Percentiles rank a stretch among this genome's conserved stretches.
These are phyloP conservation scores for Brachionus angularis DNA, from an alignment of 1,140 invertebrate genomes.

Conservation along the genomic window DNA sequence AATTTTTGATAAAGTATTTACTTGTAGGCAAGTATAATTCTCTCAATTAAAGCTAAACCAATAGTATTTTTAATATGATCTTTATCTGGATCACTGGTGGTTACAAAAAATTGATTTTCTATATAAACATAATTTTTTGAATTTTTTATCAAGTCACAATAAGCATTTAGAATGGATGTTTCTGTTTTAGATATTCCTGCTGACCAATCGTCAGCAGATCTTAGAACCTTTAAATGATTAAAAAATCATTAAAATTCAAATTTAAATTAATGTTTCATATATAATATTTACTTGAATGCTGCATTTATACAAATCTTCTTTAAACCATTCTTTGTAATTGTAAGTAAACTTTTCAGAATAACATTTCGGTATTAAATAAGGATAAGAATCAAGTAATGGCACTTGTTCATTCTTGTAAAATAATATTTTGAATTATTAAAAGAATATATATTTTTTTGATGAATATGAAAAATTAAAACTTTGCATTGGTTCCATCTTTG, in stretches of 20 bases:
- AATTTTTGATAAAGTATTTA: conserved; percentile 7
- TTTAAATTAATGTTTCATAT: background rate
- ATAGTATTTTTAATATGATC: conserved; percentile 31
- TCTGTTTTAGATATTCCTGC: conserved; percentile 76
- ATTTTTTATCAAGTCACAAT: conserved; percentile 81
- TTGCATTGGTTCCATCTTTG: conserved; percentile 83
- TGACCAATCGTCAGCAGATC: conserved; percentile 87
- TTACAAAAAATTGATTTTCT: conserved; percentile 97
- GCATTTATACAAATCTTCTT: conserved; percentile 11
- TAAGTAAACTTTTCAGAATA: conserved; percentile 1
- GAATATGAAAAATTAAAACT: too few relatives aligned
- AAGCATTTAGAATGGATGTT: conserved; percentile 87
- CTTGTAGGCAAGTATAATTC: conserved; percentile 32
- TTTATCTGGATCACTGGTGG: conserved; percentile 29
- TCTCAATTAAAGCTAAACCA: conserved; percentile 11
- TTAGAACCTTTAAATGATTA: conserved; percentile 65
- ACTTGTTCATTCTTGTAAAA: conserved; percentile 32
- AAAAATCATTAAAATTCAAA: background rate
- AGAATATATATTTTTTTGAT: too few relatives aligned
- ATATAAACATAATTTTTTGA: conserved; percentile 92
- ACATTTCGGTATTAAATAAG: conserved; percentile 71
- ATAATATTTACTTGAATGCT: conserved; percentile 29
- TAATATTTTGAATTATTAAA: background rate
- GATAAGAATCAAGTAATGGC: conserved; percentile 31
- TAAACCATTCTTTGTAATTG: background rate